phyloP scores from a whole-genome alignment of 2,888 invertebrate species.

The Campoletis raptor region DNA sequence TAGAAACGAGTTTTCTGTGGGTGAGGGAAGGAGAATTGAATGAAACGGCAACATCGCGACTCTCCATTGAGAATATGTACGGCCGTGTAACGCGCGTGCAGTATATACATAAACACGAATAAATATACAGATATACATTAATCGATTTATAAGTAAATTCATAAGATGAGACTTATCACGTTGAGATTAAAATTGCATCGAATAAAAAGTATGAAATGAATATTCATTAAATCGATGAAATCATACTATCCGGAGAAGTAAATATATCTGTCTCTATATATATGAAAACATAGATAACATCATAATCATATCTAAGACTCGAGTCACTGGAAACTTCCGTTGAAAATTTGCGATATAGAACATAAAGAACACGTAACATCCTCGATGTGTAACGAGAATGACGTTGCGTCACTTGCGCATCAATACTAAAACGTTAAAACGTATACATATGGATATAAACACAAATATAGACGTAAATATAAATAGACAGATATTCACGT shows the following conservation, averaged over 20 bases:
- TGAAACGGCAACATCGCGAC: constrained; percentile 74
- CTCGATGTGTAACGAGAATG: constrained; percentile 38
- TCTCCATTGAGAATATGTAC: constrained; percentile 66
- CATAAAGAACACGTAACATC: constrained; percentile 27
- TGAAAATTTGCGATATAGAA: not conserved
- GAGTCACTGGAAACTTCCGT: constrained; percentile 55
- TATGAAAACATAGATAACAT: constrained; percentile 15
- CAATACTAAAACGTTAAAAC: not conserved
- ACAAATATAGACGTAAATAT: constrained; percentile 17
- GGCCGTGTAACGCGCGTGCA: constrained; percentile 57
- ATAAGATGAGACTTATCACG: not conserved
- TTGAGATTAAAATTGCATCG: constrained; percentile 41
- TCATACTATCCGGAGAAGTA: not conserved
- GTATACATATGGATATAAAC: not conserved
- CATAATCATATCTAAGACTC: constrained; percentile 22
- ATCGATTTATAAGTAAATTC: not conserved
- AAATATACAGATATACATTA: not conserved
- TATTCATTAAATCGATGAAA: constrained; percentile 26
- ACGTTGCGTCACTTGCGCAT: constrained; percentile 40
- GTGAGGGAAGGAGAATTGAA: constrained; percentile 70
- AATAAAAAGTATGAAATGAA: constrained; percentile 29
- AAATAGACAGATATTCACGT: constrained; percentile 9
- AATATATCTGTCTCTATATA: not conserved
- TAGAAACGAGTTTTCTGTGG: constrained; percentile 60
- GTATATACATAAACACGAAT: not conserved